Evolutionary conservation across 2,797 vertebrate genomes (phyloP), one percentile per base, ranked within the genome.

Genomic region (Cyprinodon diabolis): DNA sequence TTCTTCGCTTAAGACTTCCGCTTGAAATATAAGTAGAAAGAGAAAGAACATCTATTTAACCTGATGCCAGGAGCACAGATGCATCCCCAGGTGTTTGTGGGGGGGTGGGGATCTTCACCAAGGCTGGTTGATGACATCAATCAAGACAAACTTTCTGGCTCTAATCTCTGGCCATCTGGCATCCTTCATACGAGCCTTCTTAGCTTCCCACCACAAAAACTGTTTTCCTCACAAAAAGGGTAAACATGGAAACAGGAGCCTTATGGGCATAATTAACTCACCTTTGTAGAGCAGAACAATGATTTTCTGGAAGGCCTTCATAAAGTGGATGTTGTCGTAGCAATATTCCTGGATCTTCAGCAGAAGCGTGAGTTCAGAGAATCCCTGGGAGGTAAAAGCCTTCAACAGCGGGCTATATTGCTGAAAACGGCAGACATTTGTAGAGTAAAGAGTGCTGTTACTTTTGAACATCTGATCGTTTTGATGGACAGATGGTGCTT

Each of bases 241-340:
- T 2, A 45, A 66, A 37, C 51, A 21, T 43, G 30, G 25, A 68
- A 80, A 72, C 58, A 30, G 19, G 2, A 52, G 40, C n/a, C 43
- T 40, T n/a, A 4, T 25, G n/a, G 19, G 52, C 43, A 37, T 2
- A 56, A 66, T 80, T 12, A 68, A 65, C 47, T 43, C 68, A 97
- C 97, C 96, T 97, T 97, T 98, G 88, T 97, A 97, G 90, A 98
- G 97, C 84, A 97, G 96, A 91, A 97, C 96, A 86, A 97, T 95
- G 74, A 97, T 98, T 94, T 97, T 98, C 95, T 97, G 97, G 94
- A 98, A 98, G 92, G 97, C 94, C 86, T 97, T 98, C 96, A 97
- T 98, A 94, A 98, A 98, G 89, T 98, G 96, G 91, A 98, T 97
- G 94, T 97, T 97, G 88, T 97, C 97, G 15, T 98, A 98, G 90